These are phyloP conservation scores for Ectobius pallidus DNA, from an alignment of 2,888 invertebrate genomes.

Conservation along the genomic window DNA sequence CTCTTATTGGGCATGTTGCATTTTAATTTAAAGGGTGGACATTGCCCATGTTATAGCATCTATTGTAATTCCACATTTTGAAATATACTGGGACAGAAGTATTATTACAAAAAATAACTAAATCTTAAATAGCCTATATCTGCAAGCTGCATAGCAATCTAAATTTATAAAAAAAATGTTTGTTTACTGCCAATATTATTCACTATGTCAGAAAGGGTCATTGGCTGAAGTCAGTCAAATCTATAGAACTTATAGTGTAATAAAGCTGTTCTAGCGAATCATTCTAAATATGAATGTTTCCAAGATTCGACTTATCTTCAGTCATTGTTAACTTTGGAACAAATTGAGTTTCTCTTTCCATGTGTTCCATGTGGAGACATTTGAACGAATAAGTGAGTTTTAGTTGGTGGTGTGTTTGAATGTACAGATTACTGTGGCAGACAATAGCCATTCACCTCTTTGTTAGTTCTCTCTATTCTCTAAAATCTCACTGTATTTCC, in stretches of 20 bases:
- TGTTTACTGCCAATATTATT: conserved; percentile 30
- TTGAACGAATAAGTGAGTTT: conserved; percentile 27
- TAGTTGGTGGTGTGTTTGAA: conserved; percentile 33
- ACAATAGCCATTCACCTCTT: conserved; percentile 37
- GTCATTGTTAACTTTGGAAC: conserved; percentile 34
- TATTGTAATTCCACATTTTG: conserved; percentile 18
- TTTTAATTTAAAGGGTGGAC: neutral
- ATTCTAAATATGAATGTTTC: conserved; percentile 22
- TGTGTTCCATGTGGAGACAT: conserved; percentile 32
- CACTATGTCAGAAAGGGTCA: conserved; percentile 28
- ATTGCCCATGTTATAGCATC: neutral
- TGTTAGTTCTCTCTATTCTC: neutral
- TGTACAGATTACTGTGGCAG: conserved; percentile 34
- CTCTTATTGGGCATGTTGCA: neutral
- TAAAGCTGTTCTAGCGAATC: conserved; percentile 31
- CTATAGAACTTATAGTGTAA: conserved; percentile 29
- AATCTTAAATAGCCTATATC: conserved; percentile 26
- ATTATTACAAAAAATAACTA: no score
- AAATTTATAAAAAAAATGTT: conserved; percentile 29
- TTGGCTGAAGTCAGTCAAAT: conserved; percentile 22
- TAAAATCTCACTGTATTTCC: neutral
- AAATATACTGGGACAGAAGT: conserved; percentile 9
- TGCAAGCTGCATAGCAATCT: conserved; percentile 24
- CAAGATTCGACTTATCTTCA: conserved; percentile 33
- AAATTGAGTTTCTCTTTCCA: conserved; percentile 34